A percentile compares a stretch with the other conserved stretches of the same genome.
phyloP scores from a whole-genome alignment of 2,888 invertebrate species.

The Ormia ochracea region DNA sequence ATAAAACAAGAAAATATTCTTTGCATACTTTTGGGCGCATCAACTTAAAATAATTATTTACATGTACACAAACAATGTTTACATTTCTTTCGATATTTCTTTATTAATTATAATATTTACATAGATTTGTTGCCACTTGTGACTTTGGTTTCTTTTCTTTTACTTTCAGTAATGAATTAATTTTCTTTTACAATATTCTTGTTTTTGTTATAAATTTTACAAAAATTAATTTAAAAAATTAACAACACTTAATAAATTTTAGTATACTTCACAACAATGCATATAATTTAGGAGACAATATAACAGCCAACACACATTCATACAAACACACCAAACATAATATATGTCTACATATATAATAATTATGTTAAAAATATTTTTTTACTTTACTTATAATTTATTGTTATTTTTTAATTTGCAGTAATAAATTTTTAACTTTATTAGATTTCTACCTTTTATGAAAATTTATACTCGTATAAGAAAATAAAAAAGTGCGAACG shows the following conservation, averaged over 20 bases:
- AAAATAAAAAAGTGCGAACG: not conserved
- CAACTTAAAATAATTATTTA: too few relatives aligned
- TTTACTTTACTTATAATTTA: too few relatives aligned
- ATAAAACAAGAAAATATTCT: too few relatives aligned
- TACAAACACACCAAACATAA: not conserved
- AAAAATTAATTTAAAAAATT: not conserved
- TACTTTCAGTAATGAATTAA: not conserved
- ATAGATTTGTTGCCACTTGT: not conserved
- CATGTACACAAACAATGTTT: too few relatives aligned
- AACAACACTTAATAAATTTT: not conserved
- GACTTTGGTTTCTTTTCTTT: not conserved
- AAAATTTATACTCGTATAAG: slow-evolving; percentile 15
- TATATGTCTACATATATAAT: too few relatives aligned
- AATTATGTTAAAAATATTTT: too few relatives aligned
- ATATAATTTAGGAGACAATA: not conserved
- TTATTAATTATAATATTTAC: not conserved
- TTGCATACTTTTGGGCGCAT: too few relatives aligned
- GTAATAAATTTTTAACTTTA: slow-evolving; percentile 8
- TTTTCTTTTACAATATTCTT: not conserved
- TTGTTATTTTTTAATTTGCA: not conserved
- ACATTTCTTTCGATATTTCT: too few relatives aligned
- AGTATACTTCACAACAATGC: not conserved
- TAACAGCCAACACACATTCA: not conserved
- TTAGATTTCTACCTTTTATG: slow-evolving; percentile 1
- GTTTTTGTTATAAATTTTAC: not conserved